Percentiles rank a stretch among this genome's conserved stretches.
phyloP scores from a whole-genome alignment of 64 coral and sea anemone genomes.

The Actinia equina region DNA sequence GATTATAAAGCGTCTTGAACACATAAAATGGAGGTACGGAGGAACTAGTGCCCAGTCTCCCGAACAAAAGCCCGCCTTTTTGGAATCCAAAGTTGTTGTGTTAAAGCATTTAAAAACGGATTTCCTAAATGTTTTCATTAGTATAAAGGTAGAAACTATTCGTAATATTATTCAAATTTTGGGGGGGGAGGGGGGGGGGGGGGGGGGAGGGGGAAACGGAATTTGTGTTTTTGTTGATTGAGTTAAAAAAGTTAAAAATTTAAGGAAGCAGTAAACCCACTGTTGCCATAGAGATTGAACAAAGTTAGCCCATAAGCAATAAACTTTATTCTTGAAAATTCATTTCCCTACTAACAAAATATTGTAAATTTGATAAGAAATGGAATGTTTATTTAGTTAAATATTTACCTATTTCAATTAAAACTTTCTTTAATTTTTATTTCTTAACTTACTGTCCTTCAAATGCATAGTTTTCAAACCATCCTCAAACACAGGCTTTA shows the following conservation, averaged over 20 bases:
- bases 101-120: not conserved
- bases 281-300: not conserved
- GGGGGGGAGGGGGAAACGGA: too few relatives aligned
- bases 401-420: not conserved
- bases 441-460: constrained; percentile 32
- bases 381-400: too few relatives aligned
- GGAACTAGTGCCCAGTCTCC: constrained; percentile 40
- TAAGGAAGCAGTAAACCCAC: not conserved
- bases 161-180: not conserved
- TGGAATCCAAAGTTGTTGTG: not conserved
- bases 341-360: not conserved
- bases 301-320: not conserved
- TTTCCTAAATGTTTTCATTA: not conserved
- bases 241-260: not conserved
- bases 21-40: constrained; percentile 41
- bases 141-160: not conserved
- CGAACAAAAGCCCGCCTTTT: constrained; percentile 2
- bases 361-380: not conserved
- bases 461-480: constrained; percentile 80
- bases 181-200: too few relatives aligned
- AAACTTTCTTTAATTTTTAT: not conserved
- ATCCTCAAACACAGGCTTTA: constrained; percentile 67
- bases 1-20: not conserved
- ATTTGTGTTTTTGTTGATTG: not conserved
- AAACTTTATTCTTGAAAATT: not conserved